Evolutionary conservation across 2,797 vertebrate genomes (phyloP).

Genomic region (Coilia nasus): DNA sequence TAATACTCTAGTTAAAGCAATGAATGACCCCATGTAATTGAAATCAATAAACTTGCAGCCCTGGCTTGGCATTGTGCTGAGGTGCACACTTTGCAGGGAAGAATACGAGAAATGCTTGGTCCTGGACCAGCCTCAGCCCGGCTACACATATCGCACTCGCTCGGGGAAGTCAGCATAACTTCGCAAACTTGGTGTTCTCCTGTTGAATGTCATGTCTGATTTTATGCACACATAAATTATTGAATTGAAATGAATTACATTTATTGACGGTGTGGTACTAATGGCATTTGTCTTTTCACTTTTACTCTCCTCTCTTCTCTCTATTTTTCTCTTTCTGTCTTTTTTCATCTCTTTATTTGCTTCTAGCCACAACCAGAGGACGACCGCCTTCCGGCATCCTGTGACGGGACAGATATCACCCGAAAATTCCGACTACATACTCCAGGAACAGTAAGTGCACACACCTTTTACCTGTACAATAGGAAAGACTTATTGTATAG

Average conservation of each 20-base stretch:
- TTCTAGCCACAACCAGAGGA: conserved; percentile 92
- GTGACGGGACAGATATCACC: conserved; percentile 94
- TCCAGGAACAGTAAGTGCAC: conserved; percentile 90
- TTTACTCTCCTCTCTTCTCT: background rate
- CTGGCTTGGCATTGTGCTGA: conserved; percentile 61
- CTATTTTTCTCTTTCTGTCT: conserved; percentile 13
- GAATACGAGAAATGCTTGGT: conserved; percentile 62
- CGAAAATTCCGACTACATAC: conserved; percentile 94
- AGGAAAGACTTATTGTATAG: background rate
- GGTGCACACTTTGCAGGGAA: conserved; percentile 56
- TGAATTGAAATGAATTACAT: conserved; percentile 29
- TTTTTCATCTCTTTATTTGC: conserved; percentile 43
- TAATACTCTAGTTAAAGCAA: conserved; percentile 69
- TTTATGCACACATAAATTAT: conserved; percentile 12
- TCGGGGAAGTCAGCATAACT: conserved; percentile 52
- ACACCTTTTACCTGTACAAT: background rate
- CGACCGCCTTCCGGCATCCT: conserved; percentile 92
- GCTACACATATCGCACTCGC: conserved; percentile 50
- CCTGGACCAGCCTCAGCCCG: conserved; percentile 42
- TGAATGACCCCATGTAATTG: conserved; percentile 65
- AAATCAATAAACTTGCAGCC: conserved; percentile 69
- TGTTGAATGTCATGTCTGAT: conserved; percentile 45
- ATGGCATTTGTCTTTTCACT: conserved; percentile 47
- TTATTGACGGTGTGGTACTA: conserved; percentile 47
- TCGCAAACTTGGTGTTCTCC: conserved; percentile 48